Base-by-base conservation (phyloP, 2,797 vertebrate species). In the Psittacula derbiana region DNA sequence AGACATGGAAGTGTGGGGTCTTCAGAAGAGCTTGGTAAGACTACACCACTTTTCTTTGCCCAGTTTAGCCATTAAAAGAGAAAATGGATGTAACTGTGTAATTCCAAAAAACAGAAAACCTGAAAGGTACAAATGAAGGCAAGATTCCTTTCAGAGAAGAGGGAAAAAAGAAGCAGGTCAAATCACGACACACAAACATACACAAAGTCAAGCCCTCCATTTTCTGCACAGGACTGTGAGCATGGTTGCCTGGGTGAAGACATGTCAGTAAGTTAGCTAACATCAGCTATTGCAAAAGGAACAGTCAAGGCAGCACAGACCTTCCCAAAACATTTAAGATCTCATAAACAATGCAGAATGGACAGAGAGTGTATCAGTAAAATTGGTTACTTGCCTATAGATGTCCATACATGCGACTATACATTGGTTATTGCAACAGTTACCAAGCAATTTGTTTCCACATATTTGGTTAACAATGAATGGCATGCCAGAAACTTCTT, bases 331-430 rank as follows among this genome's bases (percentile, higher is more conserved):
- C 88, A 96, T 60, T 78, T 80, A 96, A 96, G 86, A 86, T 55
- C 53, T 87, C 96, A 88, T 84, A 88, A 96, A 96, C 95, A 92
- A 95, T 41, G 93, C 50, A 11, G 95, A 96, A 94, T 92, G 96
- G 95, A 91, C 69, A 95, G 93, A 80, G 79, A 91, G 86, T 61
- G 93, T 72, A 76, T 97, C 97, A 97, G 97, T 95, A 93, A 96
- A 92, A 94, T 69, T 27, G 87, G 96, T 97, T 97, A 98, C 98
- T 98, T 98, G 98, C 97, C 97, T 96, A 98, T 27, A 80, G 96
- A 88, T 92, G 97, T 98, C 96, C 98, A 96, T 62, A 97, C 97
- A 97, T 96, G 98, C 93, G 91, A 93, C 96, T 97, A 97, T 96
- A 97, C 97, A 95, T 91, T 95, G 94, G 91, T 97, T 97, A 97